Base-by-base conservation (phyloP, 1,140 invertebrate genomes). In the Musca vetustissima region DNA sequence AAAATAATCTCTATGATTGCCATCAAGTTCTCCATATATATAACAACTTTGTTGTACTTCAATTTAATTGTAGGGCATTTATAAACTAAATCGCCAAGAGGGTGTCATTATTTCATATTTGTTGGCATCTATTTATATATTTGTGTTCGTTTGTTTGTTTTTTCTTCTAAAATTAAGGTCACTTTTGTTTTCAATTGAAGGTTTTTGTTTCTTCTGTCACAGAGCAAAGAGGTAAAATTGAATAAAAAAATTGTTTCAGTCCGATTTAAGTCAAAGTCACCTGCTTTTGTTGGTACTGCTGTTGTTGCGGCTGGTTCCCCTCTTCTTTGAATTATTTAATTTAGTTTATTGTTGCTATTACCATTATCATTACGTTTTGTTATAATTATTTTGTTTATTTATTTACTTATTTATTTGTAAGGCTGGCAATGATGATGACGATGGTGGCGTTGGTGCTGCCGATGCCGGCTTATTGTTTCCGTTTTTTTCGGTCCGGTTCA, bases 171-270 rank as follows among this genome's bases (percentile, higher is more conserved):
- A 43, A 21, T 57, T 57, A 57, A 57, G 55, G 55, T 57, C 55
- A 57, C 55, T 57, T 57, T 25, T 57, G 22, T n/a, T 57, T 57
- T 57, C 55, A 57, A 57, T 57, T 57, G 55, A 57, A 57, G 55
- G 55, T 57, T 57, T 24, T 25, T 57, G 13, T 57, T 57, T 57
- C 14, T 25, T 57, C n/a, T 57, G 21, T 57, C 22, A 52, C 50
- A 11, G 50, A 6, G 22, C 50, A 9, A 28, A 4, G 28, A 3
- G 28, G 3, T 8, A 28, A 3, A 28, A 28, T n/a, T n/a, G n/a
- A n/a, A n/a, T n/a, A n/a, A n/a, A 4, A 19, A 50, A 50, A 50
- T 50, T 52, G 17, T 52, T 52, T 52, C 17, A 52, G 3, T 19
- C 6, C 7, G 3, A 21, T 52, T 57, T 25, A 2, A 57, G 7